Conservation (phyloP, 2,797 vertebrate genomes). For the Trachops cirrhosus region DNA sequence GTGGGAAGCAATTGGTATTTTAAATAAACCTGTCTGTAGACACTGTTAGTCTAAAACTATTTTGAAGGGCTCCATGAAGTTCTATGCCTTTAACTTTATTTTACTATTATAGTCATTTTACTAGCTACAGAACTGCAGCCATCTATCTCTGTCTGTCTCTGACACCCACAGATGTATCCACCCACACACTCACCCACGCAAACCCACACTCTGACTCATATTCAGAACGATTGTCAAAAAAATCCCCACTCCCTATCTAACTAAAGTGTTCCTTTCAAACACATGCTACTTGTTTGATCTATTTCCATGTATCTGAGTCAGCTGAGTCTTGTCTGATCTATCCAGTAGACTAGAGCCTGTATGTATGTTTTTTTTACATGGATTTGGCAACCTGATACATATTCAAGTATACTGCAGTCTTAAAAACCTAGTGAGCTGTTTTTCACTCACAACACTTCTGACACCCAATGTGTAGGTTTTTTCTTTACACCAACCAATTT, state of each 20-base stretch:
- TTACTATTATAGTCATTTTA: slow-evolving; percentile 76
- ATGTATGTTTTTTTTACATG: slow-evolving; percentile 63
- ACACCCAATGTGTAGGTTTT: background rate
- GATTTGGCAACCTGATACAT: slow-evolving; percentile 29
- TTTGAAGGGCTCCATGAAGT: background rate
- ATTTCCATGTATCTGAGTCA: slow-evolving; percentile 81
- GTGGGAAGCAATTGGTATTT: slow-evolving; percentile 50
- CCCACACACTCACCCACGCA: slow-evolving; percentile 71
- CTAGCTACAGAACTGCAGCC: slow-evolving; percentile 78
- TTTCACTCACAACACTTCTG: background rate
- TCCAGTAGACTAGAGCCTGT: slow-evolving; percentile 68
- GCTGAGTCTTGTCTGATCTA: slow-evolving; percentile 75
- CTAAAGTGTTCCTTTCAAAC: slow-evolving; percentile 74
- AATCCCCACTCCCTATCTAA: slow-evolving; percentile 71
- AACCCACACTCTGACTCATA: slow-evolving; percentile 81
- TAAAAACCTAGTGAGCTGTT: slow-evolving; percentile 1
- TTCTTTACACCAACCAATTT: background rate
- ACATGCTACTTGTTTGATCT: slow-evolving; percentile 79
- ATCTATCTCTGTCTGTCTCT: slow-evolving; percentile 80
- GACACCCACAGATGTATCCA: slow-evolving; percentile 81
- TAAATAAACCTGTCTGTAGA: background rate
- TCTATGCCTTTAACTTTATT: slow-evolving; percentile 75
- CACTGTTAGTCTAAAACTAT: slow-evolving; percentile 43
- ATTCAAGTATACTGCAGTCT: background rate
- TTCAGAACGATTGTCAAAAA: slow-evolving; percentile 70